Conservation (phyloP, 2,113 vertebrate species). For the Camelus bactrianus region DNA sequence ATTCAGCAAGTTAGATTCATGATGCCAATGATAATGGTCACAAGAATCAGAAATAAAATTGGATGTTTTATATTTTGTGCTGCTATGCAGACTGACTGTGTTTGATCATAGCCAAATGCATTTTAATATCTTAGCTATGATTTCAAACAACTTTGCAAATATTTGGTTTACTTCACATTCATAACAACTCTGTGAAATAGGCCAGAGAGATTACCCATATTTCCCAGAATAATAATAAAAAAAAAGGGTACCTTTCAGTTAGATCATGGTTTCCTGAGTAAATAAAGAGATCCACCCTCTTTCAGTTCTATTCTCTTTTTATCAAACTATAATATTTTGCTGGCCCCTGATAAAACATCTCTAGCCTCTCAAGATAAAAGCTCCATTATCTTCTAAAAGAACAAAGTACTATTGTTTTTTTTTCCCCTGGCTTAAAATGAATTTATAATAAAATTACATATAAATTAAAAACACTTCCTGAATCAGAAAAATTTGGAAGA, state of each 20-base stretch:
- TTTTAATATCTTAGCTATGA: background rate
- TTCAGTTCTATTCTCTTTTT: background rate
- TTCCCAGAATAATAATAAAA: background rate
- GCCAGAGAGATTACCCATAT: background rate
- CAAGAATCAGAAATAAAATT: background rate
- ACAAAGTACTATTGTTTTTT: background rate
- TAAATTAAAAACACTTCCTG: background rate
- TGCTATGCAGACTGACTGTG: background rate
- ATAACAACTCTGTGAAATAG: background rate
- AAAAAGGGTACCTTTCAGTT: background rate
- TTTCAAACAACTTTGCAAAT: constrained; percentile 28
- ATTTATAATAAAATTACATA: background rate
- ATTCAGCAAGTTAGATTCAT: background rate
- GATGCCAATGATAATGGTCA: background rate
- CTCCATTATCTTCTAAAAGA: background rate
- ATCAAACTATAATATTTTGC: background rate
- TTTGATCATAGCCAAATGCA: background rate
- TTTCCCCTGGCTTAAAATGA: background rate
- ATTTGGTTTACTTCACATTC: background rate
- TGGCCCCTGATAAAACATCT: background rate
- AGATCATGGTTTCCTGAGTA: background rate
- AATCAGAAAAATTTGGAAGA: background rate
- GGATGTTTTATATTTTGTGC: background rate
- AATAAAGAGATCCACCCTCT: background rate
- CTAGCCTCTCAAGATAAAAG: background rate